Conservation (phyloP, 2,888 invertebrate genomes). For the Hypomecis punctinalis region DNA sequence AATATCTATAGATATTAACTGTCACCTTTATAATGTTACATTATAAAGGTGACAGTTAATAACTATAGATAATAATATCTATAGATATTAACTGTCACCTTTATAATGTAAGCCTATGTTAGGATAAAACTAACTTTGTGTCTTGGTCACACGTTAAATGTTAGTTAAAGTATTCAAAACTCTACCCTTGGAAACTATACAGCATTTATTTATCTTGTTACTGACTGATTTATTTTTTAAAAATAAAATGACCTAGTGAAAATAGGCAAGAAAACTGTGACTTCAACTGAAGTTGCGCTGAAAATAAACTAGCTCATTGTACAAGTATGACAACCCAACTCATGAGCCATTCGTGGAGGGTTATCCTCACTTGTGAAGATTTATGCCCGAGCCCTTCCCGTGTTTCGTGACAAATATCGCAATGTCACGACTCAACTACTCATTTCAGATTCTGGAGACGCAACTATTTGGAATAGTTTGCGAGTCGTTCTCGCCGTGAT, state of each 20-base stretch:
- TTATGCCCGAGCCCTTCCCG: conserved; percentile 21
- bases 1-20: too few species aligned
- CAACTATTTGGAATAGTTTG: conserved; percentile 24
- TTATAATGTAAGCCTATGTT: too few species aligned
- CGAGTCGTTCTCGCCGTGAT: conserved; percentile 17
- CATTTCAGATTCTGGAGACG: conserved; percentile 20
- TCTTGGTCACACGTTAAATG: too few species aligned
- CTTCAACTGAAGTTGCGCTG: conserved; percentile 6
- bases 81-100: too few species aligned
- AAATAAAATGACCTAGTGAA: not conserved
- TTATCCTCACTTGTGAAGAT: conserved; percentile 17
- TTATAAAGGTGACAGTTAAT: too few species aligned
- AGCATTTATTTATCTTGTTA: too few species aligned
- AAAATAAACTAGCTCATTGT: conserved; percentile 15
- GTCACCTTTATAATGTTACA: too few species aligned
- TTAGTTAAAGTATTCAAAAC: too few species aligned
- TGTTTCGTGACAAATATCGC: conserved; percentile 22
- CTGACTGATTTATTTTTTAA: not conserved
- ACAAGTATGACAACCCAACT: conserved; percentile 17
- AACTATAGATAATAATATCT: too few species aligned
- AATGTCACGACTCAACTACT: conserved; percentile 21
- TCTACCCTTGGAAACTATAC: too few species aligned
- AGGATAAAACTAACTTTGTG: too few species aligned
- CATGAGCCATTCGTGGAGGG: conserved; percentile 22
- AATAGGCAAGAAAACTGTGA: not conserved